phyloP scores from a whole-genome alignment of 2,888 invertebrate species.

The Cheilosia urbana region DNA sequence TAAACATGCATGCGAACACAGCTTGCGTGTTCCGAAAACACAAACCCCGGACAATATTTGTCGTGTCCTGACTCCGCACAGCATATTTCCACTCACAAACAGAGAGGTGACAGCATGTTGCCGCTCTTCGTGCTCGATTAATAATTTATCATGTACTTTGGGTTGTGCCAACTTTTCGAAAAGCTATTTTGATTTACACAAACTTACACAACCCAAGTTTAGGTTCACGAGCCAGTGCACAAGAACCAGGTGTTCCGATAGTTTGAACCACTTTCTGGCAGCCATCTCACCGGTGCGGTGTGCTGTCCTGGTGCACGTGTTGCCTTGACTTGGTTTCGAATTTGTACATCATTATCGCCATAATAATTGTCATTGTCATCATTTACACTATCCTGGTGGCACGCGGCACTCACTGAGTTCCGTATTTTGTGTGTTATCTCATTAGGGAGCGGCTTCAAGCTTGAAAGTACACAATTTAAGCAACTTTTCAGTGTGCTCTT shows the following conservation, averaged over 20 bases:
- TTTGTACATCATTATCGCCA: slow-evolving; percentile 56
- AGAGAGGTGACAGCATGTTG: slow-evolving; percentile 19
- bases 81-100: too few relatives aligned
- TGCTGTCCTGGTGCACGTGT: neutral
- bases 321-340: slow-evolving; percentile 56
- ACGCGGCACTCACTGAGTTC: slow-evolving; percentile 48
- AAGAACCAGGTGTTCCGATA: slow-evolving; percentile 23
- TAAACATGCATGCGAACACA: slow-evolving; percentile 39
- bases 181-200: slow-evolving; percentile 3
- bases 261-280: slow-evolving; percentile 25
- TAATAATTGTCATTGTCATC: slow-evolving; percentile 6
- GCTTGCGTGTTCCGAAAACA: slow-evolving; percentile 18
- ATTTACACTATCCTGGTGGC: slow-evolving; percentile 11
- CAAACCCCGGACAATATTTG: neutral
- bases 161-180: slow-evolving; percentile 27
- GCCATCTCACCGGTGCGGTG: neutral
- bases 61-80: too few relatives aligned
- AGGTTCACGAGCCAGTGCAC: slow-evolving; percentile 5
- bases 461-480: slow-evolving; percentile 30
- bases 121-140: slow-evolving; percentile 32
- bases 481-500: slow-evolving; percentile 48
- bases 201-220: slow-evolving; percentile 3
- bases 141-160: slow-evolving; percentile 30
- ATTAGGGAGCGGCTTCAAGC: slow-evolving; percentile 48
- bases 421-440: slow-evolving; percentile 59